phyloP scores from a whole-genome alignment of 2,888 invertebrate genomes.

The Chymomyza amoena region DNA sequence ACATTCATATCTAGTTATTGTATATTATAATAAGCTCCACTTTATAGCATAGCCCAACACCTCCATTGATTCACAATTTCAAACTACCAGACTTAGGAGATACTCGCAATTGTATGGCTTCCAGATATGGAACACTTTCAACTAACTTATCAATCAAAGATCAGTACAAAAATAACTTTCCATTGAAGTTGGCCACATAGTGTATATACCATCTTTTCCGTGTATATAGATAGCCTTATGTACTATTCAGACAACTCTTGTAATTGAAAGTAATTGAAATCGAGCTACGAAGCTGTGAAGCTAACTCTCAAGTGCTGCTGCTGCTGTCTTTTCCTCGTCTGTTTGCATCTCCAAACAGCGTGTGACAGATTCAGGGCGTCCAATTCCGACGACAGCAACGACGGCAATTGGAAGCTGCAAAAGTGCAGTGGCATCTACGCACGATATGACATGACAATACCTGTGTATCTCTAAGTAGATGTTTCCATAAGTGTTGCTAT shows the following conservation, averaged over 20 bases:
- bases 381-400: slow-evolving; percentile 3
- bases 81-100: too few species aligned
- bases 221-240: background rate
- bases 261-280: slow-evolving; percentile 59
- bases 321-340: slow-evolving; percentile 11
- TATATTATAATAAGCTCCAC: too few species aligned
- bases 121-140: background rate
- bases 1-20: too few species aligned
- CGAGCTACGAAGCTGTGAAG: slow-evolving; percentile 20
- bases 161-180: background rate
- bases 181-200: slow-evolving; percentile 14
- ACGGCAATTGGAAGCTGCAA: slow-evolving; percentile 54
- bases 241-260: slow-evolving; percentile 11
- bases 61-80: too few species aligned
- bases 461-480: slow-evolving; percentile 9
- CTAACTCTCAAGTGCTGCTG: slow-evolving; percentile 13
- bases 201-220: background rate
- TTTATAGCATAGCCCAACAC: too few species aligned
- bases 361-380: slow-evolving; percentile 40
- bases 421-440: slow-evolving; percentile 49
- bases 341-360: slow-evolving; percentile 31
- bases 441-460: slow-evolving; percentile 10
- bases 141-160: background rate
- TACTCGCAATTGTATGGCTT: too few species aligned
- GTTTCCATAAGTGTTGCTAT: background rate